phyloP scores from a whole-genome alignment of 2,797 vertebrate species.

The Aldrovandia affinis region DNA sequence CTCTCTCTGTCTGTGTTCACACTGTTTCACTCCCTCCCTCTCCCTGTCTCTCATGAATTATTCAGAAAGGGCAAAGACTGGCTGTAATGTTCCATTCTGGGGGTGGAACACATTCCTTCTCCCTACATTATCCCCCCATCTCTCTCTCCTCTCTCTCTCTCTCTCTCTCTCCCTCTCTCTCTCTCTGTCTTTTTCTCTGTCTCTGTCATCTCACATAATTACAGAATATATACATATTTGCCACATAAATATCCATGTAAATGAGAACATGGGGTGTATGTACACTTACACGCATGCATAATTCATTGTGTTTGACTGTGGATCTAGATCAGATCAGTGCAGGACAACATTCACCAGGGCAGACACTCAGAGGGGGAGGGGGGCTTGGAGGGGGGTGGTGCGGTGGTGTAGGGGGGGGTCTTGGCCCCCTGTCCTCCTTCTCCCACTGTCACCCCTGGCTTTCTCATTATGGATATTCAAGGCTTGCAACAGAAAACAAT shows the following conservation, averaged over 20 bases:
- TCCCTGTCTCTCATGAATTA: constrained; percentile 14
- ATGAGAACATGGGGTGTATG: not conserved
- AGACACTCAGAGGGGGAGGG: not conserved
- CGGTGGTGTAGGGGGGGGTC: too few relatives aligned
- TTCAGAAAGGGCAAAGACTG: constrained; percentile 16
- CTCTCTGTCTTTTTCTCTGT: not conserved
- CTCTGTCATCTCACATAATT: not conserved
- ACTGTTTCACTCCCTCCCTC: not conserved
- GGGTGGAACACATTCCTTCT: not conserved
- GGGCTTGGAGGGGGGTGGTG: too few relatives aligned
- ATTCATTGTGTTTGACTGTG: not conserved
- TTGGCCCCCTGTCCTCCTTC: not conserved
- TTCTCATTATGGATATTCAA: not conserved
- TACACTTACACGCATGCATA: not conserved
- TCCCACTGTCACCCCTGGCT: not conserved
- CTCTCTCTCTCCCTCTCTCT: not conserved
- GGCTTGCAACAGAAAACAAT: too few relatives aligned
- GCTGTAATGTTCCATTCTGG: constrained; percentile 20
- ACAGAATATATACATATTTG: not conserved
- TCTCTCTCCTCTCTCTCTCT: not conserved
- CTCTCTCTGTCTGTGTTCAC: not conserved
- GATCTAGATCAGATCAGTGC: not conserved
- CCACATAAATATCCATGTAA: not conserved
- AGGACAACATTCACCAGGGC: not conserved
- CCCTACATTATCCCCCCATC: too few relatives aligned